Conservation (phyloP, 2,888 invertebrate species). For the Hemistola chrysoprasaria region DNA sequence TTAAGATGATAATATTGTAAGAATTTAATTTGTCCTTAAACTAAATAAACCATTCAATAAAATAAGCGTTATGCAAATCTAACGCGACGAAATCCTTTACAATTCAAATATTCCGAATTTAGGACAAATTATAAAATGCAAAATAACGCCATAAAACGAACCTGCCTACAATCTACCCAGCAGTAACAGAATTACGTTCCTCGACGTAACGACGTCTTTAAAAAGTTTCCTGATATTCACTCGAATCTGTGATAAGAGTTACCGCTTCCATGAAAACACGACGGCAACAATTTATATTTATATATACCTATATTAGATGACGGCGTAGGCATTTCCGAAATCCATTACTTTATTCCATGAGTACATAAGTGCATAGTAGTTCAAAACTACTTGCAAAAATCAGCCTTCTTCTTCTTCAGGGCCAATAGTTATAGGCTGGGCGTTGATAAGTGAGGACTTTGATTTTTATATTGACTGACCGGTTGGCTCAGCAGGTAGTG, state of each 20-base stretch:
- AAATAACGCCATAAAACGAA: slow-evolving; percentile 8
- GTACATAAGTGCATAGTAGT: too few relatives aligned
- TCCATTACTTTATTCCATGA: too few relatives aligned
- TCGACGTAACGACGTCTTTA: slow-evolving; percentile 8
- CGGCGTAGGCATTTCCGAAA: too few relatives aligned
- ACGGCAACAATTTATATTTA: too few relatives aligned
- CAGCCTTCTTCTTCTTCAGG: too few relatives aligned
- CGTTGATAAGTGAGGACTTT: too few relatives aligned
- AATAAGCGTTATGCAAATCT: neutral
- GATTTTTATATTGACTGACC: too few relatives aligned
- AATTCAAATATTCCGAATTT: slow-evolving; percentile 6
- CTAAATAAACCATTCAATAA: neutral
- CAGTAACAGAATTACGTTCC: slow-evolving; percentile 10
- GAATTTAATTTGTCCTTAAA: neutral
- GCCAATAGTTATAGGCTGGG: too few relatives aligned
- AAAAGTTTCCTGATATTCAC: slow-evolving; percentile 10
- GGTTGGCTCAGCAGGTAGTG: too few relatives aligned
- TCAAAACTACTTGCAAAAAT: too few relatives aligned
- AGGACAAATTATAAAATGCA: slow-evolving; percentile 1
- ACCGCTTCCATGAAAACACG: too few relatives aligned
- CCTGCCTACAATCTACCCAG: slow-evolving; percentile 2
- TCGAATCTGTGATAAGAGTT: slow-evolving; percentile 8
- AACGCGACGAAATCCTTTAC: neutral
- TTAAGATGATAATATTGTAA: too few relatives aligned
- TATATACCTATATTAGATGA: slow-evolving; percentile 4